Conservation (phyloP, 2,888 invertebrate species). For the Drosophila kuntzei region DNA sequence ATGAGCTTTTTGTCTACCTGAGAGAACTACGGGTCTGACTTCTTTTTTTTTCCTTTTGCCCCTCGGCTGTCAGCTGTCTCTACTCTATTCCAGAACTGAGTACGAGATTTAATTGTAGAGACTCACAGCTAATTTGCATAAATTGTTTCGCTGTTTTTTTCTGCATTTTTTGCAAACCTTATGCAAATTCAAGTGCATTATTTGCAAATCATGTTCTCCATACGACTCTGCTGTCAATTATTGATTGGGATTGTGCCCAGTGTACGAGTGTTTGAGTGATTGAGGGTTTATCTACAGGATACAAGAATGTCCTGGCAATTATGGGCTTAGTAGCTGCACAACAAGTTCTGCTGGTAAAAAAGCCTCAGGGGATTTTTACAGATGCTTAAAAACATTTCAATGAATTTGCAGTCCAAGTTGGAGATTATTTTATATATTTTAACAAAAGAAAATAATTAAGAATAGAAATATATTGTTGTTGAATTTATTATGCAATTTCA, state of each 20-base stretch:
- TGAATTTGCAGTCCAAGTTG: background rate
- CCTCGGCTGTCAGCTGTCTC: conserved; percentile 58
- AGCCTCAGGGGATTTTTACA: background rate
- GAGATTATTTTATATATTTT: background rate
- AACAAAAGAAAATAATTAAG: background rate
- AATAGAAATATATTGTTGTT: too few species aligned
- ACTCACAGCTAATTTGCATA: conserved; percentile 70
- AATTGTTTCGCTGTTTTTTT: conserved; percentile 42
- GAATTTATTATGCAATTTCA: too few species aligned
- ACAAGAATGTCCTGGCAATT: conserved; percentile 51
- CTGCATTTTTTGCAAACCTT: conserved; percentile 60
- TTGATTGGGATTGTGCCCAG: conserved; percentile 41
- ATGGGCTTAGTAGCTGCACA: conserved; percentile 52
- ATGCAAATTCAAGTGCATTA: conserved; percentile 84
- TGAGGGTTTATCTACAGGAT: conserved; percentile 29
- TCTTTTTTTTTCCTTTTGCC: conserved; percentile 20
- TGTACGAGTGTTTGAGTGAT: conserved; percentile 57
- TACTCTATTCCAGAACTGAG: background rate
- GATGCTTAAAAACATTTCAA: background rate
- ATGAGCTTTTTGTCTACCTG: conserved; percentile 76
- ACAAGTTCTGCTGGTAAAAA: conserved; percentile 22
- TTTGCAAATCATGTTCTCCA: conserved; percentile 83
- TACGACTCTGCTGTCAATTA: conserved; percentile 81
- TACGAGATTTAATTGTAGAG: conserved; percentile 67
- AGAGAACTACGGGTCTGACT: conserved; percentile 37